Percentiles rank a stretch among this genome's conserved stretches.
Conservation (phyloP, 2,113 vertebrate genomes). For the Pituophis catenifer region DNA sequence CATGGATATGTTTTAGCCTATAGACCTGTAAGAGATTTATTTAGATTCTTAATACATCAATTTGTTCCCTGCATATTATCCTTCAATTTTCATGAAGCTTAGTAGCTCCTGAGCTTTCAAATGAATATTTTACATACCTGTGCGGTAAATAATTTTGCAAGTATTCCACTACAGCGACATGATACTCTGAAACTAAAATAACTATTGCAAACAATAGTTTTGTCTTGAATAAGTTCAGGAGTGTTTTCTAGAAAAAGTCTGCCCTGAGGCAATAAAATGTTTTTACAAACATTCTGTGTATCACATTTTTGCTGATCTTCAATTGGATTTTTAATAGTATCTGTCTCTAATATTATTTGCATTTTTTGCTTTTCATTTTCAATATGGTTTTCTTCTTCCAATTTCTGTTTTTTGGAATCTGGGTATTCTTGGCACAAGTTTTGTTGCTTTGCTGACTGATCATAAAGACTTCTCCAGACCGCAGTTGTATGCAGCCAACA, state of each 20-base stretch:
- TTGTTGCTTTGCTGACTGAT: constrained; percentile 1
- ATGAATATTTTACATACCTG: constrained; percentile 71
- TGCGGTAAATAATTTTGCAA: constrained; percentile 70
- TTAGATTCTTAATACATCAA: background rate
- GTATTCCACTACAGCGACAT: constrained; percentile 84
- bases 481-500: constrained; percentile 63
- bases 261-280: background rate
- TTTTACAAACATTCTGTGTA: background rate
- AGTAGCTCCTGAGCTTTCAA: background rate
- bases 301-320: constrained; percentile 15
- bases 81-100: background rate
- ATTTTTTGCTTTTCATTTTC: constrained; percentile 57
- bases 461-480: constrained; percentile 64
- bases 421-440: background rate
- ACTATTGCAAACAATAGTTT: accelerated
- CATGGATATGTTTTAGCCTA: background rate
- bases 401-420: constrained; percentile 62
- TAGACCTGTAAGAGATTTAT: background rate
- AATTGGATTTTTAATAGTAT: background rate
- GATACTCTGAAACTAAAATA: constrained; percentile 81
- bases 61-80: background rate
- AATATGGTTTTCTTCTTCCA: constrained; percentile 20
- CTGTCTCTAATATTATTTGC: background rate
- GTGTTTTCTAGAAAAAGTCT: constrained; percentile 4
- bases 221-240: background rate